Evolutionary conservation across 2,113 vertebrate genomes (phyloP).

Genomic region (Notarius quadriscutis): DNA sequence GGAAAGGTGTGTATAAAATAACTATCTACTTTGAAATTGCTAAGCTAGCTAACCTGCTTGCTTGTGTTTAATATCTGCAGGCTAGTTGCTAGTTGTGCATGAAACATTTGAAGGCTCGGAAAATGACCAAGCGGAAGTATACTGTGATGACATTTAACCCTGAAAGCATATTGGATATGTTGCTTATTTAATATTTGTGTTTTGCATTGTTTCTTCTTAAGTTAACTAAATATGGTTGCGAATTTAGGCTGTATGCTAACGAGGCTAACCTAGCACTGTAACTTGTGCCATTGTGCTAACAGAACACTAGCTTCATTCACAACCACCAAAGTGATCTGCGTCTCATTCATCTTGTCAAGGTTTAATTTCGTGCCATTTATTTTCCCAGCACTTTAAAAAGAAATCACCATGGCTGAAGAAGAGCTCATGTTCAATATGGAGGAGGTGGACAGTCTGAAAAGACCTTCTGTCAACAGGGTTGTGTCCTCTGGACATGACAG

Average conservation of each 20-base stretch:
- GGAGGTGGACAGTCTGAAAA: constrained; percentile 76
- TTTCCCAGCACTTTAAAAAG: background rate
- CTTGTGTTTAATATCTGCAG: background rate
- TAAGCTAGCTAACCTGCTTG: background rate
- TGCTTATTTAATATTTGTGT: background rate
- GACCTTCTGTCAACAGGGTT: background rate
- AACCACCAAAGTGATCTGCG: background rate
- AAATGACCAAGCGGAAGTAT: background rate
- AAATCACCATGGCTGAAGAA: constrained; percentile 85
- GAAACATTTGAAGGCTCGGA: background rate
- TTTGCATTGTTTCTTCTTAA: background rate
- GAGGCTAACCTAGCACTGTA: background rate
- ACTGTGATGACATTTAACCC: no score
- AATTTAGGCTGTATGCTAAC: background rate
- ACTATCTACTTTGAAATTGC: background rate
- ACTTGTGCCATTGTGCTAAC: background rate
- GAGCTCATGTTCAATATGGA: constrained; percentile 96
- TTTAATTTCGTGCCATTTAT: background rate
- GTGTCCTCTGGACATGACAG: constrained; percentile 68
- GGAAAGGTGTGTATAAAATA: background rate
- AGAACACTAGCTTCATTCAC: background rate
- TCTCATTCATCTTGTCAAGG: background rate
- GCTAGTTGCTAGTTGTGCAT: background rate
- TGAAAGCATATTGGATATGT: background rate
- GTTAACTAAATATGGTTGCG: background rate